Evolutionary conservation across 2,113 vertebrate genomes (phyloP), one percentile per base, ranked within the genome.

Genomic region (Pelvicachromis taeniatus): DNA sequence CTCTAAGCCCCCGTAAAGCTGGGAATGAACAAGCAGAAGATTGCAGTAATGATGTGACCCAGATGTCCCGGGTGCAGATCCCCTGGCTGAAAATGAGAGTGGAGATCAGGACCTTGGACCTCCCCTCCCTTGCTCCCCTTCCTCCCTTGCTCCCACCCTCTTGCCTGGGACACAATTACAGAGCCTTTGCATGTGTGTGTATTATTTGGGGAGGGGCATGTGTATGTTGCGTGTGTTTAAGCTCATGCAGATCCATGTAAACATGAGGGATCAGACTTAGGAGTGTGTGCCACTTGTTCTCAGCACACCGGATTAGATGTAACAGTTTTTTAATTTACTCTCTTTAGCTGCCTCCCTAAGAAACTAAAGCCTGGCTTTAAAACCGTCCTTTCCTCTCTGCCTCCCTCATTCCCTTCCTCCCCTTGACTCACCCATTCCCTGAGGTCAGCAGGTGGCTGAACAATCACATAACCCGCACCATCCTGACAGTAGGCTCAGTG

Each of bases 1-100:
- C 83, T 83, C 75, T 94, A 92, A 94, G 86, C 91, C 86, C 33
- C 35, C 9, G n/a, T 83, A 94, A 93, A 93, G 91, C 94, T 95
- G 93, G 88, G 91, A 95, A 95, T 93, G 94, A 95, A 94, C 93
- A 95, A 94, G 93, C 92, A 89, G 91, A 94, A 93, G 91, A 94
- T 94, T 95, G 93, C 88, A 84, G 88, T 95, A 93, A 94, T 94
- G 89, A 93, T 82, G 88, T 95, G 95, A 95, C 93, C 94, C 93
- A 95, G 92, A 94, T 95, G 94, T 93, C 93, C 87, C 26, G 80
- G 85, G 79, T 84, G 89, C 90, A 92, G 91, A 93, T 93, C 88
- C 87, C 81, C 80, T 52, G 91, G 85, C 91, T 94, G 95, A 95
- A 95, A 94, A 95, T 94, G 93, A 94, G 95, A 95, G 93, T 94